A percentile compares a stretch with the other conserved stretches of the same genome.
phyloP scores from a whole-genome alignment of 1,140 invertebrate species.

The Bombus pascuorum region DNA sequence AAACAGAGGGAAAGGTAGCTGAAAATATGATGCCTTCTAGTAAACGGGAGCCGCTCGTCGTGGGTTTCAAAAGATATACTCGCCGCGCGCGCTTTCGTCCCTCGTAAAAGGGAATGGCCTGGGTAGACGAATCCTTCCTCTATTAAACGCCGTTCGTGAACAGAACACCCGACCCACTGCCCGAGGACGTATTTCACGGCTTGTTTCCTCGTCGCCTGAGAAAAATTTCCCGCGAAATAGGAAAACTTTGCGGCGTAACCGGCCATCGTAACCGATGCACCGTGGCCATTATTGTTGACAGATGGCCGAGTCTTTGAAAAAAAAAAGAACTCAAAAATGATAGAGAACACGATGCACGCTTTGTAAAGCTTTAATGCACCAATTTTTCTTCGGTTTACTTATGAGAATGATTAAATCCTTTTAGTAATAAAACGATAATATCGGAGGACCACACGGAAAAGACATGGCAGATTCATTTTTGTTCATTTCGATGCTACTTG shows the following conservation, averaged over 20 bases:
- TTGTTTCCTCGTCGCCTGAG: conserved; percentile 43
- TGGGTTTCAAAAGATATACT: conserved; percentile 46
- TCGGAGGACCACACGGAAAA: too few relatives aligned
- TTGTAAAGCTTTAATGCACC: neutral
- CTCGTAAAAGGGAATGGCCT: conserved; percentile 9
- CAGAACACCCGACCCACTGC: conserved; percentile 45
- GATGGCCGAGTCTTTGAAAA: too few relatives aligned
- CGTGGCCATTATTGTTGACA: too few relatives aligned
- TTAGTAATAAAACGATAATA: too few relatives aligned
- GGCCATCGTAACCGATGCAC: neutral
- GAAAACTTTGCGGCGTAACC: conserved; percentile 34
- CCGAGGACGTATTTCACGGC: conserved; percentile 45
- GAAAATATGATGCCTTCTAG: conserved; percentile 27
- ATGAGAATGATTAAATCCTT: too few relatives aligned
- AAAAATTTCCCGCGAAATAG: conserved; percentile 43
- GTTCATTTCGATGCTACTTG: too few relatives aligned
- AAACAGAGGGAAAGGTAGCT: neutral
- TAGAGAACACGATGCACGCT: too few relatives aligned
- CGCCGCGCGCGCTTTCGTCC: neutral
- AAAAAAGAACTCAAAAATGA: neutral
- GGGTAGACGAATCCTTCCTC: conserved; percentile 28
- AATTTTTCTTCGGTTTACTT: neutral
- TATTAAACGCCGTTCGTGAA: conserved; percentile 44
- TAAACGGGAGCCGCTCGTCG: conserved; percentile 8
- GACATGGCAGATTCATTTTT: too few relatives aligned